Conservation (phyloP, 1,140 invertebrate genomes). For the Gryon sp. region DNA sequence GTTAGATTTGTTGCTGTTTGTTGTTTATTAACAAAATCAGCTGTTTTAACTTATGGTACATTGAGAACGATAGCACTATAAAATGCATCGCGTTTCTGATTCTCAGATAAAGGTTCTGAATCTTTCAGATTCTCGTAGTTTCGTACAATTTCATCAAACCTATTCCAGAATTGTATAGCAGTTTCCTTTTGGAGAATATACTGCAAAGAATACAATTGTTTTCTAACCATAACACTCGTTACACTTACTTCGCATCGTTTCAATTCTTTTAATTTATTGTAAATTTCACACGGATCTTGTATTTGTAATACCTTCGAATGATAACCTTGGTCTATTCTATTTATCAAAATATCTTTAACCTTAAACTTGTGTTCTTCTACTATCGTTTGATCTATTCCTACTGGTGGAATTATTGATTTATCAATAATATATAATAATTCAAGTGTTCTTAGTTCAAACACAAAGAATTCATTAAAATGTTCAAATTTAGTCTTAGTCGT, state of each 20-base stretch:
- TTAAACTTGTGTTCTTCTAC: too few species aligned
- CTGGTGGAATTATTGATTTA: too few species aligned
- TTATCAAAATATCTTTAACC: too few species aligned
- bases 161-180: neutral
- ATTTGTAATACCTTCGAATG: too few species aligned
- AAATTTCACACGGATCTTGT: too few species aligned
- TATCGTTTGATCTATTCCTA: too few species aligned
- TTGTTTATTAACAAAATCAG: constrained; percentile 1
- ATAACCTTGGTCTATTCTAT: too few species aligned
- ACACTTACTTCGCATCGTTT: neutral
- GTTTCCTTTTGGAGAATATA: neutral
- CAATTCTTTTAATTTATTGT: neutral
- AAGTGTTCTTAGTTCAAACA: too few species aligned
- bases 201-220: neutral
- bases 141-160: neutral
- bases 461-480: too few species aligned
- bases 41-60: neutral
- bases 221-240: neutral
- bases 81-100: constrained; percentile 10
- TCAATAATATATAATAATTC: too few species aligned
- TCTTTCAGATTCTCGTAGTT: neutral
- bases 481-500: too few species aligned
- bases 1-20: neutral
- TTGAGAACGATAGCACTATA: neutral
- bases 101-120: neutral